Evolutionary conservation across 2,113 vertebrate genomes (phyloP).

Genomic region (Varanus salvator): DNA sequence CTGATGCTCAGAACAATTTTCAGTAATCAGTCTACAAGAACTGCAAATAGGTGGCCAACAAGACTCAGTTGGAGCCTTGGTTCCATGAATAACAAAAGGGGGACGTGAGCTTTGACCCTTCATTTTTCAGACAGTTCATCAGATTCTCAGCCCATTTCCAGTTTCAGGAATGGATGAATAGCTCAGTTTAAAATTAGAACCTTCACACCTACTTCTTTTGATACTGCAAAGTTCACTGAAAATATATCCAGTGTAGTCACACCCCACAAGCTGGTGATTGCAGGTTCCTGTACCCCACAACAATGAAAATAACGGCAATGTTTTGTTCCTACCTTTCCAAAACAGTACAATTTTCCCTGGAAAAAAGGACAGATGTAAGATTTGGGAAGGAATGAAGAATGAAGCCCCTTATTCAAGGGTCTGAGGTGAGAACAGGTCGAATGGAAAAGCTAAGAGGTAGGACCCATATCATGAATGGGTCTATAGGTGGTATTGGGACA

Average conservation of each 20-base stretch:
- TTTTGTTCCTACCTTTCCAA: not conserved
- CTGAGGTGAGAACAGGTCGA: not conserved
- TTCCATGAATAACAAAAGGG: not conserved
- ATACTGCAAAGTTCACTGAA: constrained; percentile 4
- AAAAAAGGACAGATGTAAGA: not conserved
- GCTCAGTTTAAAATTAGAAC: constrained; percentile 26
- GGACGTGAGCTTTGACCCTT: not conserved
- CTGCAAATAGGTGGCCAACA: not conserved
- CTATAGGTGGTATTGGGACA: not conserved
- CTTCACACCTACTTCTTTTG: not conserved
- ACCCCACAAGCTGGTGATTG: not conserved
- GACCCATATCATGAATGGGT: too few species aligned
- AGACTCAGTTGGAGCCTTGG: not conserved
- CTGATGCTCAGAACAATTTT: not conserved
- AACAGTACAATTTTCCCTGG: not conserved
- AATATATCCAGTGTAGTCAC: constrained; percentile 4
- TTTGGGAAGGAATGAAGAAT: too few species aligned
- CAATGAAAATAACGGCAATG: not conserved
- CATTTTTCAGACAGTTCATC: not conserved
- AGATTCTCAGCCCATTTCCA: not conserved
- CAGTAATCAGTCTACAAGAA: not conserved
- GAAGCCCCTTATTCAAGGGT: too few species aligned
- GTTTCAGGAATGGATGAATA: not conserved
- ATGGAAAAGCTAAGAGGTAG: not conserved
- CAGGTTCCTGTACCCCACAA: not conserved